Conservation (phyloP, 2,888 invertebrate species). For the Rhogogaster chlorosoma region DNA sequence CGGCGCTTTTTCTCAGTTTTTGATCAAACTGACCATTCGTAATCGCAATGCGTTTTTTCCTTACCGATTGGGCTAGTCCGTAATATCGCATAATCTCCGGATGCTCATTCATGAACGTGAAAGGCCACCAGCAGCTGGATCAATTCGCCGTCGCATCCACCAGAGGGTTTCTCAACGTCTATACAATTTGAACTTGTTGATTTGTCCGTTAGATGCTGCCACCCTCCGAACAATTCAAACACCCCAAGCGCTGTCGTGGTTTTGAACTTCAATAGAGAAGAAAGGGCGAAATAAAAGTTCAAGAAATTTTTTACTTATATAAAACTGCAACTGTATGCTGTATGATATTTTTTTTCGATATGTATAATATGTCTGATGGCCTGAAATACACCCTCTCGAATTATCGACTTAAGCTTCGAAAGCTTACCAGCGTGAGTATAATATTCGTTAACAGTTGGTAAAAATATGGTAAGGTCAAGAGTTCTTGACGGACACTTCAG, state of each 20-base stretch:
- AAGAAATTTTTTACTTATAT: background rate
- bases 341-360: background rate
- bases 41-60: no score
- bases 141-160: no score
- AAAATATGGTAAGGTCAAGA: conserved; percentile 7
- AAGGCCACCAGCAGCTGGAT: no score
- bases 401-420: background rate
- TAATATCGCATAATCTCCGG: no score
- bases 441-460: background rate
- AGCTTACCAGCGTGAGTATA: background rate
- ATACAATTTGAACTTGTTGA: background rate
- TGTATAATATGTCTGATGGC: background rate
- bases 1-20: no score
- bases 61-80: no score
- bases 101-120: no score
- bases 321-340: background rate
- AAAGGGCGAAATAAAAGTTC: background rate
- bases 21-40: no score
- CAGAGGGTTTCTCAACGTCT: background rate
- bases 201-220: background rate
- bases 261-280: background rate
- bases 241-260: background rate
- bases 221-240: background rate
- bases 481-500: conserved; percentile 12
- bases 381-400: background rate